Base-by-base conservation (phyloP, 53 echinoderm and acorn worm genomes). In the Paracentrotus lividus region DNA sequence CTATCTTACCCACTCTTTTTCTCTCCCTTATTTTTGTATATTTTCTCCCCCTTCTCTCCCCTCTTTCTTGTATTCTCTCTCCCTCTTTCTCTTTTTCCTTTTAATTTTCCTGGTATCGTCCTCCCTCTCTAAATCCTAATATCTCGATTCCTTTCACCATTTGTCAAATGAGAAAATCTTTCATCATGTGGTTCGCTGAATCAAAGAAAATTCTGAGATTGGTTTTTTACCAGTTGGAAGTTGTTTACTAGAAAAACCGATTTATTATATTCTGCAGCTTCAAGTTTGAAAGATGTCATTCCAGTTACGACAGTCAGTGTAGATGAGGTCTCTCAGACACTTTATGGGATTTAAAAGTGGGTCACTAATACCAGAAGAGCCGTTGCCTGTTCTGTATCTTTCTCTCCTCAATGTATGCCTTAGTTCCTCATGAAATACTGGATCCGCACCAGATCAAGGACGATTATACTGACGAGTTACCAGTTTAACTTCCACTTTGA, bases 261-360 rank as follows among this genome's bases (percentile, higher is more conserved):
- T 13, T 9, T 38, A 40, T 72, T 0, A 36, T 72, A 38, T 20
- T 69, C 20, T 40, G 16, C 72, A 15, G 72, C 72, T 38, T 36
- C 6, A 20, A 9, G 18, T 69, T 31, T 31, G 5, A 72, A 38
- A 72, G 18, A 38, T 32, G 14, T 72, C 14, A 4, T 36, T 72
- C 32, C 40, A 5, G 8, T 40, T 32, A 72, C 21, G 18, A n/a
- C n/a, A n/a, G n/a, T n/a, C n/a, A 18, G 18, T 13, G 38, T 7
- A 68, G 15, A 68, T 68, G 68, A 36, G 5, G 36, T 40, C 20
- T 72, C 15, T 21, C 40, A 38, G 40, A 40, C 72, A 72, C 72
- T 40, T 72, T 18, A 72, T 72, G 18, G 81, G 81, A 81, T 81
- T 45, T n/a, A 12, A 81, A 81, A 81, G 27, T 81, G 10, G 81